phyloP scores from a whole-genome alignment of 2,888 invertebrate genomes.

The Agriopis marginaria region DNA sequence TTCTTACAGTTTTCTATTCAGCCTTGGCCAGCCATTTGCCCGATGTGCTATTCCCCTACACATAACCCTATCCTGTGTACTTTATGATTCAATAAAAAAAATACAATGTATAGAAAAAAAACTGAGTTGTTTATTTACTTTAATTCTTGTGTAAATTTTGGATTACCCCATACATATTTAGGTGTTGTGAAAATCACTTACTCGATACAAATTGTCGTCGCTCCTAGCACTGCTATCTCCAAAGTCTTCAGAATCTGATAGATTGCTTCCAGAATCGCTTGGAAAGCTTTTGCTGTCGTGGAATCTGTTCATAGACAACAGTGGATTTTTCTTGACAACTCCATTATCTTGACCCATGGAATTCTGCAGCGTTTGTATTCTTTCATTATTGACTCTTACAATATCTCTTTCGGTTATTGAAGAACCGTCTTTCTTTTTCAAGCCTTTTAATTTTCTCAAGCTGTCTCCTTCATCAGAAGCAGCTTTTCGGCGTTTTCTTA shows the following conservation, averaged over 20 bases:
- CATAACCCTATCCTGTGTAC: too few relatives aligned
- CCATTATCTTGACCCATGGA: constrained; percentile 88
- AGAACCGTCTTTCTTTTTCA: constrained; percentile 76
- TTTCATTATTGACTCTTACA: constrained; percentile 77
- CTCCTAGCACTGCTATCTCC: constrained; percentile 73
- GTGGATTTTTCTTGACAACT: constrained; percentile 92
- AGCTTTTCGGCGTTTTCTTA: constrained; percentile 88
- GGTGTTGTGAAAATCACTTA: constrained; percentile 51
- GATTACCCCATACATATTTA: background rate
- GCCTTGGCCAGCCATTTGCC: too few relatives aligned
- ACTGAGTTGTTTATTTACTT: too few relatives aligned
- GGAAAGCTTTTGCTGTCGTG: constrained; percentile 77
- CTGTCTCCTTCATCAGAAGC: constrained; percentile 79
- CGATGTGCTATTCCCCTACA: too few relatives aligned
- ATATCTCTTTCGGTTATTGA: constrained; percentile 79
- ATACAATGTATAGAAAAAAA: too few relatives aligned
- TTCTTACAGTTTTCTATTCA: too few relatives aligned
- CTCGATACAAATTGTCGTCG: constrained; percentile 70
- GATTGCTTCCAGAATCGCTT: constrained; percentile 86
- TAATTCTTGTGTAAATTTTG: too few relatives aligned
- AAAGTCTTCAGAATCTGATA: constrained; percentile 89
- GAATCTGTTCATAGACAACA: constrained; percentile 87
- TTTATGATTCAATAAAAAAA: too few relatives aligned
- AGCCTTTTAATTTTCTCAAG: constrained; percentile 64
- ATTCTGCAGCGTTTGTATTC: constrained; percentile 68